A percentile compares a stretch with the other conserved stretches of the same genome.
phyloP scores from a whole-genome alignment of 2,113 vertebrate species.

The Piprites chloris region DNA sequence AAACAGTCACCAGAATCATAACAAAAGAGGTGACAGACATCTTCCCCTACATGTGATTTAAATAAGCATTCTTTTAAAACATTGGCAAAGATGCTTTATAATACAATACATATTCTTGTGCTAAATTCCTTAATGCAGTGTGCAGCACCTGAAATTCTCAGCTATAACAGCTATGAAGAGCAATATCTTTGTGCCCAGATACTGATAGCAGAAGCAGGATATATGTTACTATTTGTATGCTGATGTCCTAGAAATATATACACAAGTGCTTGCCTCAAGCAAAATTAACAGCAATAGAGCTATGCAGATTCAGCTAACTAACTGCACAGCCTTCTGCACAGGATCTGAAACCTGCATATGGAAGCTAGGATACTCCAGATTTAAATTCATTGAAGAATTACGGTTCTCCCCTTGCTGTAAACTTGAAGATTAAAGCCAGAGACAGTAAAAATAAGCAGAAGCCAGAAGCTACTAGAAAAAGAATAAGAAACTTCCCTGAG shows the following conservation, averaged over 20 bases:
- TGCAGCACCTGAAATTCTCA: neutral
- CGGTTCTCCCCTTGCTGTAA: neutral
- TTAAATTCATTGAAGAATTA: neutral
- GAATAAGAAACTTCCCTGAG: neutral
- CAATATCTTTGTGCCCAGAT: neutral
- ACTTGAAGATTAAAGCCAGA: slow-evolving; percentile 21
- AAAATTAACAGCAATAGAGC: neutral
- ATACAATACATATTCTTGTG: neutral
- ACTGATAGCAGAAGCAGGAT: neutral
- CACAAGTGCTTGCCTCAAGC: neutral
- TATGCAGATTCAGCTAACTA: neutral
- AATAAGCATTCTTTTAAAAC: neutral
- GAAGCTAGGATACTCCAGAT: neutral
- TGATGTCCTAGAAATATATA: neutral
- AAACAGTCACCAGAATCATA: neutral
- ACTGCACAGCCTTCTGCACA: neutral
- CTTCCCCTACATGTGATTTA: neutral
- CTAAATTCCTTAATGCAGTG: neutral
- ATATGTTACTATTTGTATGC: neutral
- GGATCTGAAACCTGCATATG: neutral
- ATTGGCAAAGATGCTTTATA: neutral
- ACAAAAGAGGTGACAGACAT: neutral
- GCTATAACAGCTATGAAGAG: neutral
- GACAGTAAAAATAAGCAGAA: slow-evolving; percentile 5
- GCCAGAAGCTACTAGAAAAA: neutral